These are phyloP conservation scores for Rhabdornis inornatus DNA, from an alignment of 2,113 vertebrate genomes.

Conservation along the genomic window DNA sequence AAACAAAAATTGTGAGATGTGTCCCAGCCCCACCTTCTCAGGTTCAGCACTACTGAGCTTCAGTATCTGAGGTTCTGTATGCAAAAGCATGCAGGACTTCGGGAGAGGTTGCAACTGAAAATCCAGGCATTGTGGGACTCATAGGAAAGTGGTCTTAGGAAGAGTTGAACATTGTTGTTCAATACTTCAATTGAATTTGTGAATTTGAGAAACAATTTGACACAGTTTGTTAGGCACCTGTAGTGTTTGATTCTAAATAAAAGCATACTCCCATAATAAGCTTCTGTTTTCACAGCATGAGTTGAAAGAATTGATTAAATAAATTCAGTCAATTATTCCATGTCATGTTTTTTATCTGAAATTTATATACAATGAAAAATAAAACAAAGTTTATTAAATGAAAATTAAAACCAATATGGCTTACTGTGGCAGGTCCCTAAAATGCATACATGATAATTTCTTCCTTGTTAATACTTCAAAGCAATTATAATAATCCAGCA, in stretches of 20 bases:
- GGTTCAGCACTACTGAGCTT: not conserved
- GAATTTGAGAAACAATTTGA: not conserved
- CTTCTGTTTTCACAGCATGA: not conserved
- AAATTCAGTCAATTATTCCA: not conserved
- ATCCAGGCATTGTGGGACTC: not conserved
- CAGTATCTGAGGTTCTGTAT: not conserved
- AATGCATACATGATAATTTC: conserved; percentile 22
- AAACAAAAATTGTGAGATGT: not conserved
- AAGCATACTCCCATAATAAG: not conserved
- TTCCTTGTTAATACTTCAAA: conserved; percentile 44
- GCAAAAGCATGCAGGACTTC: not conserved
- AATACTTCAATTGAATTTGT: not conserved
- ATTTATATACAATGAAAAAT: not conserved
- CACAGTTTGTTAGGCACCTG: not conserved
- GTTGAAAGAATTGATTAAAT: not conserved
- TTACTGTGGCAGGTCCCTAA: not conserved
- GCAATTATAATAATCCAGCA: not conserved
- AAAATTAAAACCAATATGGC: not conserved
- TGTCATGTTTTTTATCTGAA: not conserved
- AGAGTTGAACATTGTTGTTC: not conserved
- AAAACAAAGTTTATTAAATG: not conserved
- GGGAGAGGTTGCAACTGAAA: not conserved
- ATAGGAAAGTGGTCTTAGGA: not conserved
- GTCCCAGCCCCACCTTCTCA: not conserved
- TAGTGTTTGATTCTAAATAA: conserved; percentile 3